phyloP scores from a whole-genome alignment of 2,797 vertebrate genomes.

The Protosalanx chinensis region DNA sequence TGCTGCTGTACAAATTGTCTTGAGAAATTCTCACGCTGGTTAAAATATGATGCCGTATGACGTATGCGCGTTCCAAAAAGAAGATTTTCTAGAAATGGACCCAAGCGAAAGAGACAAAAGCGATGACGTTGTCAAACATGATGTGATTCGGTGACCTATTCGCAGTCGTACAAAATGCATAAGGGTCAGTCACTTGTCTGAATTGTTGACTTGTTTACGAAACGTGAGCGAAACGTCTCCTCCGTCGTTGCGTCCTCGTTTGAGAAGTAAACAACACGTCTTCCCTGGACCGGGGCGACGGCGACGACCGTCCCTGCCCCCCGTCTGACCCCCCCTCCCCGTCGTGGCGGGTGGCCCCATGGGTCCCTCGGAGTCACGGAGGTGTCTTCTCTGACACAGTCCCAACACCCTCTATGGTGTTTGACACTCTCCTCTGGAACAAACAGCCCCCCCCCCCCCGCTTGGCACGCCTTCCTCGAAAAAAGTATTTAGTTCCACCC shows the following conservation, averaged over 20 bases:
- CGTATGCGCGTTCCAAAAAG: too few species aligned
- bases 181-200: constrained; percentile 1
- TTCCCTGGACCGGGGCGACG: constrained; percentile 2
- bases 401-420: constrained; percentile 35
- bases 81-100: too few species aligned
- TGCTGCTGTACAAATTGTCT: too few species aligned
- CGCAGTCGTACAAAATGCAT: constrained; percentile 1
- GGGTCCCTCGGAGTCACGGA: constrained; percentile 38
- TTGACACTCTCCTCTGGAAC: constrained; percentile 55
- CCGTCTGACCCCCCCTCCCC: constrained; percentile 30
- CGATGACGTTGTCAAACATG: too few species aligned
- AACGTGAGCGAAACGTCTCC: constrained; percentile 6
- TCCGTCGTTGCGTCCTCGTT: background rate
- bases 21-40: too few species aligned
- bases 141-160: background rate
- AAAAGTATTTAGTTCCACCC: constrained; percentile 37
- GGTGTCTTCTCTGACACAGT: constrained; percentile 51
- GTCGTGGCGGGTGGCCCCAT: constrained; percentile 30
- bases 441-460: constrained; percentile 45
- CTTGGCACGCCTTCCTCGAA: constrained; percentile 42
- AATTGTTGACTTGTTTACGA: constrained; percentile 1
- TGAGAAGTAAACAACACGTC: constrained; percentile 25
- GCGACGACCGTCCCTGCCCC: constrained; percentile 28
- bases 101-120: too few species aligned
- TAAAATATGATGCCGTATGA: too few species aligned